These are phyloP conservation scores for Okamejei kenojei DNA, from an alignment of 2,797 vertebrate genomes.

Conservation along the genomic window DNA sequence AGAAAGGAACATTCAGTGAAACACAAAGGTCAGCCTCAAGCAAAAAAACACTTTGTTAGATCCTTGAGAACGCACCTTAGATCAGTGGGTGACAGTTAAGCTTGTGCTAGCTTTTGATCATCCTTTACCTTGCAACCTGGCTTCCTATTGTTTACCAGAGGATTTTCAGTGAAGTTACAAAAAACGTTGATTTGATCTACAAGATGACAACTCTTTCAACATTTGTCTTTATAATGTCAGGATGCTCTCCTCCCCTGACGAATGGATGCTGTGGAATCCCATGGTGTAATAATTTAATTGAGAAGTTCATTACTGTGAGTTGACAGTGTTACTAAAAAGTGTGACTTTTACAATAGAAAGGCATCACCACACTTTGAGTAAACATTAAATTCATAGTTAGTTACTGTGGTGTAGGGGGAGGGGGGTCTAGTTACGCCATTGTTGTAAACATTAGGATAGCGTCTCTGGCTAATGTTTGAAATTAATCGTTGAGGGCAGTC, in stretches of 20 bases:
- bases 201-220: neutral
- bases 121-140: neutral
- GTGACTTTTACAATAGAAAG: neutral
- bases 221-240: neutral
- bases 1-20: neutral
- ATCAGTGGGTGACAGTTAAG: neutral
- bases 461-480: too few species aligned
- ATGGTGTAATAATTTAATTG: neutral
- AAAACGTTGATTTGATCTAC: neutral
- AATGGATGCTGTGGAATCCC: neutral
- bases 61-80: neutral
- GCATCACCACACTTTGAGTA: neutral
- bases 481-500: too few species aligned
- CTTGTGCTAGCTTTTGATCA: neutral
- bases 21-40: neutral
- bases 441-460: too few species aligned
- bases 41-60: neutral
- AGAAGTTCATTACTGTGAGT: neutral
- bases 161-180: neutral
- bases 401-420: neutral
- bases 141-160: neutral
- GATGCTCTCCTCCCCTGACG: neutral
- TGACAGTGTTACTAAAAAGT: neutral
- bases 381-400: neutral
- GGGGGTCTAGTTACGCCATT: too few species aligned